Evolutionary conservation across 2,888 invertebrate genomes (phyloP), one percentile per base, ranked within the genome.

Genomic region (Chaetogeoica ovagalla): DNA sequence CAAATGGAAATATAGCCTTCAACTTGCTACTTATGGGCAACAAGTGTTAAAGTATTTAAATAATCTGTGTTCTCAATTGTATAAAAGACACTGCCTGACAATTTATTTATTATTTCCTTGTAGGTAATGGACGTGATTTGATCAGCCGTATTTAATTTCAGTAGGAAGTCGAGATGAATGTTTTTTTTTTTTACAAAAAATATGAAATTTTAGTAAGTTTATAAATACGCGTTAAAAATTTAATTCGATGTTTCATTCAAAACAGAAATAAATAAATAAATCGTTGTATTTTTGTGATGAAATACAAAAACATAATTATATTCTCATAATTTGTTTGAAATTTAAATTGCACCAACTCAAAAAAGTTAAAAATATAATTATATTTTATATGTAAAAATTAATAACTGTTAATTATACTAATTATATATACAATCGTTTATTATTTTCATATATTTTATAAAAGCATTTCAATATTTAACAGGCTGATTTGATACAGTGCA

Each of bases 1-100:
- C 55, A 79, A 63, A 63, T 57, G 79, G 71, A 71, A 79, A 57
- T 57, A 71, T 79, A 79, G 70, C 79, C 79, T 79, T 79, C 79
- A 79, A 79, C 79, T 79, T 79, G 63, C 79, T 79, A 79, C 71
- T 79, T 79, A 79, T 79, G 79, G 79, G 70, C 79, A 79, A 79
- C 79, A 57, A 65, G 62, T 79, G 62, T 71, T 30, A 63, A 71
- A n/a, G 63, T 70, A 79, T 79, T 79, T 79, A 71, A 79, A 79
- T 79, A 55, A 79, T 55, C 37, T 23, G 55, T 62, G 79, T 71
- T 79, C 66, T 71, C 71, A 65, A 79, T 71, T 79, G 70, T 79
- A 65, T 30, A 63, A 73, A 76, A 65, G 68, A 69, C 21, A 71
- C 63, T 71, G 71, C 55, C 57, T 57, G 70, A 71, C 63, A 63